Percentiles rank a stretch among this genome's conserved stretches.
phyloP scores from a whole-genome alignment of 1,140 invertebrate genomes.

The Halesus radiatus region DNA sequence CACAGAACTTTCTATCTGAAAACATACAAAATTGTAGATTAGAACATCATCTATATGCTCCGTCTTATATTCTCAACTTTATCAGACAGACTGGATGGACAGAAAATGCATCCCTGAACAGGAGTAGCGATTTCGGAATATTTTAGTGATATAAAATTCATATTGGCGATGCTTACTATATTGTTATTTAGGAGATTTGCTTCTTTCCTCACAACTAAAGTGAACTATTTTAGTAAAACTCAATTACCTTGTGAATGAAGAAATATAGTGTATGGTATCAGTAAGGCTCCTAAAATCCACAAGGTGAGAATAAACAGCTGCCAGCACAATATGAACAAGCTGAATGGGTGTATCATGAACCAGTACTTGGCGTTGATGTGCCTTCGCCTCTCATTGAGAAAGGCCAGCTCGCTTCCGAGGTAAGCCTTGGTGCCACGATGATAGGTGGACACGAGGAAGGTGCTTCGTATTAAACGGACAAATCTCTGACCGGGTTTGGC shows the following conservation, averaged over 20 bases:
- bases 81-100: too few relatives aligned
- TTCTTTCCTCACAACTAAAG: too few relatives aligned
- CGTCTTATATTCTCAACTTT: too few relatives aligned
- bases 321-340: slow-evolving; percentile 31
- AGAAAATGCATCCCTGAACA: too few relatives aligned
- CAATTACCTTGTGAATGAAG: not conserved
- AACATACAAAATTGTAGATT: too few relatives aligned
- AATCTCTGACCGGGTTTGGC: not conserved
- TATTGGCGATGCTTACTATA: too few relatives aligned
- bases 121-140: too few relatives aligned
- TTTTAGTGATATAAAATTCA: too few relatives aligned
- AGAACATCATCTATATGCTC: too few relatives aligned
- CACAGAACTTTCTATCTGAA: too few relatives aligned
- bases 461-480: not conserved
- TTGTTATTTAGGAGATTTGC: too few relatives aligned
- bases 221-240: too few relatives aligned
- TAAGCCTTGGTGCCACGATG: slow-evolving; percentile 5
- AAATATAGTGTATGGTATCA: slow-evolving; percentile 27
- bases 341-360: slow-evolving; percentile 46
- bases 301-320: slow-evolving; percentile 16
- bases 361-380: slow-evolving; percentile 27
- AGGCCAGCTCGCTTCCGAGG: slow-evolving; percentile 19
- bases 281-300: slow-evolving; percentile 12
- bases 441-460: slow-evolving; percentile 18
- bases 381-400: slow-evolving; percentile 22